phyloP scores from a whole-genome alignment of 2,888 invertebrate species.

The Phragmatobia fuliginosa region DNA sequence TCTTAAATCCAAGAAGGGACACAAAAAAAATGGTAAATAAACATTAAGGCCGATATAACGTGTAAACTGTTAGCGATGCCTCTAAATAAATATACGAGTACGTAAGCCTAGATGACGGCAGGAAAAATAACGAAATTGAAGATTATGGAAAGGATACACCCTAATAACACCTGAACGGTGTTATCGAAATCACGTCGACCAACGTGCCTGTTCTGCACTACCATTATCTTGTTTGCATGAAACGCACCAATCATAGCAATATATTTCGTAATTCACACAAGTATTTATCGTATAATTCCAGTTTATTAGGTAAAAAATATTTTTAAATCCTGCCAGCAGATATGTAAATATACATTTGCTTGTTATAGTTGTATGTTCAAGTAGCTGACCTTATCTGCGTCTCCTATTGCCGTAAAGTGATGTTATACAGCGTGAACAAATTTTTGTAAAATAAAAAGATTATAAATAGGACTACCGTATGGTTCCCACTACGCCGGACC shows the following conservation, averaged over 20 bases:
- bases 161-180: background rate
- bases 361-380: background rate
- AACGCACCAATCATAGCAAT: background rate
- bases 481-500: no score
- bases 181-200: background rate
- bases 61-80: background rate
- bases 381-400: no score
- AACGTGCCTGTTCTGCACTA: background rate
- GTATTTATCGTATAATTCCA: background rate
- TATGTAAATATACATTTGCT: background rate
- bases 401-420: no score
- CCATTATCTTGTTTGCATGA: background rate
- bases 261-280: background rate
- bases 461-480: no score
- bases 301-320: background rate
- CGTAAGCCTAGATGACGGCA: no score
- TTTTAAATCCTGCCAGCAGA: no score
- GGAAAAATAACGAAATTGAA: background rate
- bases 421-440: no score
- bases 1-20: no score
- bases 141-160: background rate
- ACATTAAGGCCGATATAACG: background rate
- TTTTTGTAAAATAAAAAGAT: no score
- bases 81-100: background rate
- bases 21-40: background rate